phyloP scores from a whole-genome alignment of 2,888 invertebrate genomes.

The Tipula helvola region DNA sequence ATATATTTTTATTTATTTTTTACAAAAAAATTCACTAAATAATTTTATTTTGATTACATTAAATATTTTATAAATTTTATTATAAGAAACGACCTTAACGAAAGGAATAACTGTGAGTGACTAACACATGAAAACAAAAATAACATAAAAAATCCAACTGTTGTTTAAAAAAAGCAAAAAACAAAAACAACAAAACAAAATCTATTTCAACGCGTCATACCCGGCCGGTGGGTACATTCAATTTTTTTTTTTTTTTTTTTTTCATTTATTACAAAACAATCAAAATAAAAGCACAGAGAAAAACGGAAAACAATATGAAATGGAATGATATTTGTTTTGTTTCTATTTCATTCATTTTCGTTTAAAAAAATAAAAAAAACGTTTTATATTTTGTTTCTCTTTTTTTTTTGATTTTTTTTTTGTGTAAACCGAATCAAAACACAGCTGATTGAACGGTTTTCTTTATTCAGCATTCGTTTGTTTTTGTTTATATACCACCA shows the following conservation, averaged over 20 bases:
- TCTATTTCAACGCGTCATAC: not conserved
- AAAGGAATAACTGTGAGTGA: constrained; percentile 5
- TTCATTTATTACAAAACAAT: not conserved
- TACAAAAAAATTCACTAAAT: not conserved
- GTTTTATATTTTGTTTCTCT: not conserved
- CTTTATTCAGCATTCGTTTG: not conserved
- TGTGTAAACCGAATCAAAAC: not conserved
- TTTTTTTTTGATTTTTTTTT: not conserved
- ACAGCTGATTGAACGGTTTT: constrained; percentile 10
- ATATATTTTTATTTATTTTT: not conserved
- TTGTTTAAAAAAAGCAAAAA: not conserved
- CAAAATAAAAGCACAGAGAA: not conserved
- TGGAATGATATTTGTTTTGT: not conserved
- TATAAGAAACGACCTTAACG: not conserved
- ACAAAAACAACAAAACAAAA: not conserved
- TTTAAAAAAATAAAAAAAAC: not conserved
- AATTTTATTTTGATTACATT: not conserved
- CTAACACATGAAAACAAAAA: not conserved
- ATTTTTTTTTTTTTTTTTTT: not conserved
- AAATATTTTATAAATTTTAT: not conserved
- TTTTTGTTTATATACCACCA: not conserved
- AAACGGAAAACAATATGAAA: not conserved
- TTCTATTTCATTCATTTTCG: not conserved
- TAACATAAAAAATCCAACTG: constrained; percentile 4
- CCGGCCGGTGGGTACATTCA: constrained; percentile 8